Evolutionary conservation across 2,888 invertebrate species (phyloP), one percentile per base, ranked within the genome.

Genomic region (Pristionchus fissidentatus): DNA sequence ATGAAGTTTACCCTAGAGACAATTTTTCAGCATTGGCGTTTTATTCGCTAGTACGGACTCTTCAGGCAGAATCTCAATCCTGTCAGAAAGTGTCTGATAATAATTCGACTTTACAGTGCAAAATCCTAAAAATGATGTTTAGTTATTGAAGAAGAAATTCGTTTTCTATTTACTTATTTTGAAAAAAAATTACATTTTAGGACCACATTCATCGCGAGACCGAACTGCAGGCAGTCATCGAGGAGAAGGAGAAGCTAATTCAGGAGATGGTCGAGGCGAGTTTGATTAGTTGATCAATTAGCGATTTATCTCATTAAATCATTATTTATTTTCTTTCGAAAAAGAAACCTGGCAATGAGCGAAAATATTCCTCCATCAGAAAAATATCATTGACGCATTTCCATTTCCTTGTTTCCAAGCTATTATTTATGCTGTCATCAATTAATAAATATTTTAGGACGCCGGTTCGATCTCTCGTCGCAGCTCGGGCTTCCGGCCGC

Each of bases 191-290:
- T 26, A 29, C 32, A 57, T 13, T 70, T n/a, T 10, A 70, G 70
- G 70, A 70, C 70, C 70, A 70, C 70, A 70, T 70, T 15, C 70
- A 70, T 43, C 70, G 70, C 15, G 62, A 60, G 43, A 81, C 80
- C 8, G 80, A 81, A 46, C 62, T 81, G 62, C 60, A 62, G 32
- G 80, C 46, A 3, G 32, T 32, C 13, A 60, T 81, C 8, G 80
- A 81, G 32, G 80, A 81, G 62, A 81, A 62, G 80, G 62, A 81
- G 19, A 41, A 13, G 22, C 29, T 46, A 46, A 60, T 81, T 0
- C 60, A 81, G 62, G 80, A 81, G 3, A 60, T 81, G 75, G n/a
- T 46, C 46, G 75, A 60, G 60, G 62, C 26, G 0, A 10, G 7
- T n/a, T 10, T 43, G 43, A n/a, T 4, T 3, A 75, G 22, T 13